A percentile compares a stretch with the other conserved stretches of the same genome.
phyloP scores from a whole-genome alignment of 1,140 invertebrate genomes.

The Heliothis virescens region DNA sequence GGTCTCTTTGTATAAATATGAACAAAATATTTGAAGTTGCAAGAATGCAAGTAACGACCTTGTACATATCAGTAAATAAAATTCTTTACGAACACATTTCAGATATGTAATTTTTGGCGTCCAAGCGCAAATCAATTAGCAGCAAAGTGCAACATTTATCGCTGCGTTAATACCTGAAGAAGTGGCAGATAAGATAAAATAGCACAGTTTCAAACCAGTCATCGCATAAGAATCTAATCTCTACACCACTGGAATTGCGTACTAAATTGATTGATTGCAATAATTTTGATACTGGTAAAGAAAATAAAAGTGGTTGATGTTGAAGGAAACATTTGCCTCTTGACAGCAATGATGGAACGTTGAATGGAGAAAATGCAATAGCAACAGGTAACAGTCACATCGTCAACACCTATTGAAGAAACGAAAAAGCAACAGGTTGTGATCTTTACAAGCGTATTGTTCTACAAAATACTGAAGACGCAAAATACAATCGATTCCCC shows the following conservation, averaged over 20 bases:
- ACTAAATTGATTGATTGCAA: background rate
- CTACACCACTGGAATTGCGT: background rate
- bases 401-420: background rate
- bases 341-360: background rate
- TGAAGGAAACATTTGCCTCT: background rate
- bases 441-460: background rate
- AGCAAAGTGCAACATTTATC: constrained; percentile 35
- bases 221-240: constrained; percentile 29
- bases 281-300: background rate
- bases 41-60: too few species aligned
- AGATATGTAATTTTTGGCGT: background rate
- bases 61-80: background rate
- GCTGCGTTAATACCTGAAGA: constrained; percentile 23
- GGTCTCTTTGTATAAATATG: background rate
- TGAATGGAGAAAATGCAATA: constrained; percentile 20
- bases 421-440: constrained; percentile 17
- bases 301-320: background rate
- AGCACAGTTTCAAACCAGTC: background rate
- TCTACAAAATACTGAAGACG: background rate
- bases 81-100: too few species aligned
- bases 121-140: constrained; percentile 36
- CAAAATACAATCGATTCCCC: too few species aligned
- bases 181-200: constrained; percentile 31
- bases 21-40: too few species aligned
- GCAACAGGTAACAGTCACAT: constrained; percentile 18